These are phyloP conservation scores for Troilus luridus DNA, from an alignment of 2,888 invertebrate species.

Conservation along the genomic window DNA sequence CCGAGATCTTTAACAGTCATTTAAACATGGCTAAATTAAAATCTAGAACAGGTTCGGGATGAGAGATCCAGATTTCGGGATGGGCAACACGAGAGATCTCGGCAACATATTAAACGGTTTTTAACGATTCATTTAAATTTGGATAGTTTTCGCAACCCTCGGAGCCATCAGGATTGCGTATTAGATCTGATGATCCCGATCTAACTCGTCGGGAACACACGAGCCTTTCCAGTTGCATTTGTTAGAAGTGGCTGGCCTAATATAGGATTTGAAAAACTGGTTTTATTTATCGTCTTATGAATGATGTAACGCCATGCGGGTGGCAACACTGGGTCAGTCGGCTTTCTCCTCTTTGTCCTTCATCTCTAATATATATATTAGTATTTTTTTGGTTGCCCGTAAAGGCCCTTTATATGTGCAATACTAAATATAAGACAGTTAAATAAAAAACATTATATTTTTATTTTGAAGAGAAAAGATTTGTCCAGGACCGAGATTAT, in stretches of 20 bases:
- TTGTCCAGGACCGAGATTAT: too few species aligned
- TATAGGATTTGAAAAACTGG: constrained; percentile 31
- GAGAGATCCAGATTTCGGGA: neutral
- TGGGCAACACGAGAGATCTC: neutral
- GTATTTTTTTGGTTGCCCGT: too few species aligned
- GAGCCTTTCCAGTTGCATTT: neutral
- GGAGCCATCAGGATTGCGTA: neutral
- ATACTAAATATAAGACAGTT: too few species aligned
- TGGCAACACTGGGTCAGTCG: constrained; percentile 31
- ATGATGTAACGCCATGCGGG: constrained; percentile 48
- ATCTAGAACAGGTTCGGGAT: constrained; percentile 4
- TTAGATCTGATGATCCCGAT: neutral
- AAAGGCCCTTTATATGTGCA: too few species aligned
- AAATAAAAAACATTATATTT: too few species aligned
- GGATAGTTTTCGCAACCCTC: constrained; percentile 39
- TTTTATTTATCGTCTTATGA: constrained; percentile 41
- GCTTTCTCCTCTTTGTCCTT: constrained; percentile 46
- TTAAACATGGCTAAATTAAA: constrained; percentile 16
- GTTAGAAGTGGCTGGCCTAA: neutral
- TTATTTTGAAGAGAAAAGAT: too few species aligned
- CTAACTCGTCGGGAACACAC: neutral
- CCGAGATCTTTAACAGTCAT: neutral
- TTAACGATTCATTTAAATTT: constrained; percentile 9
- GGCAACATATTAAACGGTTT: neutral
- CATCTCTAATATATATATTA: neutral